Conservation (phyloP, 2,888 invertebrate species). For the Lycia hirtaria region DNA sequence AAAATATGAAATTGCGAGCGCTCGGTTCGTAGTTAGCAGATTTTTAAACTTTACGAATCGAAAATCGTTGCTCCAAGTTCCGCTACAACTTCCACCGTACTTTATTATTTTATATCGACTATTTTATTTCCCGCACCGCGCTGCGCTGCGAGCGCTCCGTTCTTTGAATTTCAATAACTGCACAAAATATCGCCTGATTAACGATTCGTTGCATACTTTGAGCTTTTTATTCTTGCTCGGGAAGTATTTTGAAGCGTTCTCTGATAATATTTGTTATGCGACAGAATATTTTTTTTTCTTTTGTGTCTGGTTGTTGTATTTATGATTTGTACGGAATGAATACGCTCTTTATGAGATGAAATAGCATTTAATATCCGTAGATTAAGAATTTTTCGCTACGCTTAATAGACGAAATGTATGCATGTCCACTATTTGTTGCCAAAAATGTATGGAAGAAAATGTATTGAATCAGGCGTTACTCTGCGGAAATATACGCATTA, state of each 20-base stretch:
- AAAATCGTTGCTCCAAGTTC: conserved; percentile 44
- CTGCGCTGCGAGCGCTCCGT: conserved; percentile 28
- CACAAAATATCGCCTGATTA: conserved; percentile 40
- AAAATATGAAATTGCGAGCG: conserved; percentile 34
- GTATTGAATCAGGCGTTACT: no score
- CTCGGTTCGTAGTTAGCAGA: conserved; percentile 31
- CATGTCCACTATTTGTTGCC: no score
- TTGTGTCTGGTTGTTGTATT: neutral
- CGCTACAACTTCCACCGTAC: conserved; percentile 35
- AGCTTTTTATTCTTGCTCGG: conserved; percentile 22
- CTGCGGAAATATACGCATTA: no score
- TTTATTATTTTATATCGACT: conserved; percentile 56
- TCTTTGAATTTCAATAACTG: conserved; percentile 45
- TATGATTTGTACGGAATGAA: neutral
- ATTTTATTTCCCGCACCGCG: conserved; percentile 50
- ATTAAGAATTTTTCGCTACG: neutral
- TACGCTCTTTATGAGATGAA: neutral
- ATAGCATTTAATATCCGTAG: no score
- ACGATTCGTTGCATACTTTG: conserved; percentile 33
- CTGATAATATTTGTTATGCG: conserved; percentile 12
- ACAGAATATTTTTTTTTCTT: neutral
- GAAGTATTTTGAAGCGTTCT: conserved; percentile 19
- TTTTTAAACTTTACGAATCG: conserved; percentile 44
- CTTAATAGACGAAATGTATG: no score
- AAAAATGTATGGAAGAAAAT: no score